Percentiles rank a stretch among this genome's conserved stretches.
These are phyloP conservation scores for Eupithecia dodoneata DNA, from an alignment of 2,888 invertebrate species.

Conservation along the genomic window DNA sequence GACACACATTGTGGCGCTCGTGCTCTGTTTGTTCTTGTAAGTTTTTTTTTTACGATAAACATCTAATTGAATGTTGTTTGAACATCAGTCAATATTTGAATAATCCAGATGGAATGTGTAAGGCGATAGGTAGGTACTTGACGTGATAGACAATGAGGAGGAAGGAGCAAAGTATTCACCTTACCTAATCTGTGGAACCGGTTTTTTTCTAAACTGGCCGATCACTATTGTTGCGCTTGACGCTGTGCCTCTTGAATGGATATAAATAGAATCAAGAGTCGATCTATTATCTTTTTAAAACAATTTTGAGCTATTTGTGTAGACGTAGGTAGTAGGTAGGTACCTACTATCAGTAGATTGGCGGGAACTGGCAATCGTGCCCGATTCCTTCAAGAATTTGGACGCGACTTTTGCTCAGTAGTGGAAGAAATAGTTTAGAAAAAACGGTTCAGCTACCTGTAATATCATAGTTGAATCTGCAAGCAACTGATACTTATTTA, in stretches of 20 bases:
- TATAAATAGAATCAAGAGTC: neutral
- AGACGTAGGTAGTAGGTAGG: too few relatives aligned
- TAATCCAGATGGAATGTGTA: neutral
- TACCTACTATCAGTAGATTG: neutral
- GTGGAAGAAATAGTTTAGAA: neutral
- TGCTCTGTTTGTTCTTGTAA: conserved; percentile 64
- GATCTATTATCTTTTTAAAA: neutral
- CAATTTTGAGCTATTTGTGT: neutral
- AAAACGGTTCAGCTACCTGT: neutral
- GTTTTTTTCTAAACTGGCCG: neutral
- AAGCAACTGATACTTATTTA: too few relatives aligned
- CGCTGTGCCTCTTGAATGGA: neutral
- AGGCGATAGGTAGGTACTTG: neutral
- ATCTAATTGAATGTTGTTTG: neutral
- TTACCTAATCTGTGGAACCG: neutral
- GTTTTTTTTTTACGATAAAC: conserved; percentile 25
- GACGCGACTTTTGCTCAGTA: neutral
- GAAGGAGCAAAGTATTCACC: neutral
- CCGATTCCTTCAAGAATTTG: neutral
- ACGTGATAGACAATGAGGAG: neutral
- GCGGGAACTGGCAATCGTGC: neutral
- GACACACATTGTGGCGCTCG: conserved; percentile 81
- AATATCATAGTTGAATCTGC: neutral
- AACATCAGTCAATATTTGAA: too few relatives aligned
- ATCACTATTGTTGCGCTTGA: neutral